A percentile compares a stretch with the other conserved stretches of the same genome.
phyloP scores from a whole-genome alignment of 2,888 invertebrate genomes.

The Archaeoteleia sp. region DNA sequence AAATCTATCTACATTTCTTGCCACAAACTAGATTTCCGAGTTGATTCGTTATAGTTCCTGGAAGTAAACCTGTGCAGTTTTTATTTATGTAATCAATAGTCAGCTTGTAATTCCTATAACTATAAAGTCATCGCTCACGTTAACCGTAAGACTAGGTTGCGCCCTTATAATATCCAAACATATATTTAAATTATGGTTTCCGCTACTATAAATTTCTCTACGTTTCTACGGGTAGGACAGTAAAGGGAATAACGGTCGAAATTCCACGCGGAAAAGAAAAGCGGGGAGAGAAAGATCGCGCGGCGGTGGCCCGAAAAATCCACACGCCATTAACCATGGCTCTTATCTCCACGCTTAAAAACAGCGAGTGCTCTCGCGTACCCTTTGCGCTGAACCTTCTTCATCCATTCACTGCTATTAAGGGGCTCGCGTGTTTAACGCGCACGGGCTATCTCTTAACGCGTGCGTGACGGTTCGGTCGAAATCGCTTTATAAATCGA shows the following conservation, averaged over 20 bases:
- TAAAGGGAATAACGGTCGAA: slow-evolving; percentile 35
- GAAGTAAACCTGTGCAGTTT: too few relatives aligned
- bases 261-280: slow-evolving; percentile 45
- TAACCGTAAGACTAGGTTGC: too few relatives aligned
- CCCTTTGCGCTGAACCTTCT: slow-evolving; percentile 55
- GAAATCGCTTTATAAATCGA: slow-evolving; percentile 55
- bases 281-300: slow-evolving; percentile 50
- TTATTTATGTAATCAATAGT: too few relatives aligned
- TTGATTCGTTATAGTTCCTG: too few relatives aligned
- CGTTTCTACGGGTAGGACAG: too few relatives aligned
- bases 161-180: too few relatives aligned
- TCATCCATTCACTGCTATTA: slow-evolving; percentile 57
- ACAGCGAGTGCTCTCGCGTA: slow-evolving; percentile 61
- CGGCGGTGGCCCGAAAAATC: slow-evolving; percentile 59
- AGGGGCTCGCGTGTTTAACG: slow-evolving; percentile 55
- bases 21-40: too few relatives aligned
- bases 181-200: too few relatives aligned
- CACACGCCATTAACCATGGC: slow-evolving; percentile 68
- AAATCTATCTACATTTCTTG: too few relatives aligned
- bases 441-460: slow-evolving; percentile 61
- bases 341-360: slow-evolving; percentile 67
- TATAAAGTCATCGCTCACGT: too few relatives aligned
- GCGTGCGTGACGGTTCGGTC: slow-evolving; percentile 56
- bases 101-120: too few relatives aligned
- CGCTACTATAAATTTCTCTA: too few relatives aligned